Evolutionary conservation across 2,797 vertebrate species (phyloP).

Genomic region (Heterohyrax brucei): DNA sequence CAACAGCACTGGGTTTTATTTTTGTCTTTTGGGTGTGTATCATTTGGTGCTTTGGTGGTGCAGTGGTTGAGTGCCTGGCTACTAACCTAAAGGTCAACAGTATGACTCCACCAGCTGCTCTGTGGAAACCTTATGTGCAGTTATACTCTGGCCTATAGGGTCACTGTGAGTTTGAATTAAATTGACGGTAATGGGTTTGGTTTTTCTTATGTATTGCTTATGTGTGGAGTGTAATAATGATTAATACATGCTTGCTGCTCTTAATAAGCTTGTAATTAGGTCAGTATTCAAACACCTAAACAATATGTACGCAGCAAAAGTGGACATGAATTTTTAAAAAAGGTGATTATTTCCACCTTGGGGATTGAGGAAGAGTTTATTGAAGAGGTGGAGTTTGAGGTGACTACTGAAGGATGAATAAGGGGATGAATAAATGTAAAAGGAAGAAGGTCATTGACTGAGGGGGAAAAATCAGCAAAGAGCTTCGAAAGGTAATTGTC

Average conservation of each 20-base stretch:
- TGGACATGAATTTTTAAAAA: neutral
- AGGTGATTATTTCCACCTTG: neutral
- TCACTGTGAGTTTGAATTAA: too few relatives aligned
- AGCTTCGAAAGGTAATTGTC: neutral
- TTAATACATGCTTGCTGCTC: neutral
- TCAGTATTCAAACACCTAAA: slow-evolving; percentile 10
- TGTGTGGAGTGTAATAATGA: neutral
- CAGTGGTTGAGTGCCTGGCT: too few relatives aligned
- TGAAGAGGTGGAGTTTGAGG: neutral
- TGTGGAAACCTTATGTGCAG: too few relatives aligned
- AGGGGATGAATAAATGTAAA: neutral
- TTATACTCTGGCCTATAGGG: too few relatives aligned
- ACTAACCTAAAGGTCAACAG: too few relatives aligned
- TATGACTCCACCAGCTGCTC: too few relatives aligned
- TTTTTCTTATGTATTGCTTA: too few relatives aligned
- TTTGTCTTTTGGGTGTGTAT: neutral
- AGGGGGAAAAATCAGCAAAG: neutral
- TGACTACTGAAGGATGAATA: neutral
- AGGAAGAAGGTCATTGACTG: neutral
- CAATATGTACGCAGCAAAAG: neutral
- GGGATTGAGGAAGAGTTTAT: neutral
- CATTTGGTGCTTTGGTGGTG: neutral
- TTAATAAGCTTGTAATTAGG: neutral
- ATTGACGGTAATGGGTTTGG: too few relatives aligned
- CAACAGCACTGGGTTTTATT: too few relatives aligned